Conservation (phyloP, 2,797 vertebrate species). For the Simalia tracyae region DNA sequence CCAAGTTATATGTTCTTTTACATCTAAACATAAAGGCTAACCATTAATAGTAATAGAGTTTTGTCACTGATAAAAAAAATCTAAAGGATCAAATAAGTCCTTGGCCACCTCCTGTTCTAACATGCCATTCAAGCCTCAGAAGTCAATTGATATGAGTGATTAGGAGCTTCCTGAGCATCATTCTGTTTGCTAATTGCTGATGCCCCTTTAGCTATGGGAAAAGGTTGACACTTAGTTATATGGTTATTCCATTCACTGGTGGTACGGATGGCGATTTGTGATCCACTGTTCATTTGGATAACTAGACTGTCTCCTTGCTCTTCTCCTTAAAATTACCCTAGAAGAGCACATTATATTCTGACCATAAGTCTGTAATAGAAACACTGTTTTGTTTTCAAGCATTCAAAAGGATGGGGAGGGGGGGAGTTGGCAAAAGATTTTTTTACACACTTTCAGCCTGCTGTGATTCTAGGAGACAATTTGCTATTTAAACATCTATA, state of each 20-base stretch:
- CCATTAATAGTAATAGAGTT: neutral
- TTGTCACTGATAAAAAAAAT: neutral
- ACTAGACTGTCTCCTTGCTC: neutral
- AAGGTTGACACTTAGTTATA: neutral
- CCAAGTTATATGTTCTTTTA: neutral
- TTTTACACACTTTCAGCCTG: neutral
- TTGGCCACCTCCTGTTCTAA: neutral
- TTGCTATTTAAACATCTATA: slow-evolving; percentile 17
- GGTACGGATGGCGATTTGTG: neutral
- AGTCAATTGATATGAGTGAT: neutral
- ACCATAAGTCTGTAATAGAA: neutral
- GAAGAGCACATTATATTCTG: neutral
- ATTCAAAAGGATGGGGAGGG: neutral
- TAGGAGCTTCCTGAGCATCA: neutral
- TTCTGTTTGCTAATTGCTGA: neutral
- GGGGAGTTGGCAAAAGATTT: neutral
- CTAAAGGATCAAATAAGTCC: neutral
- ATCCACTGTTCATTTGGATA: neutral
- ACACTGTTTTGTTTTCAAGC: neutral
- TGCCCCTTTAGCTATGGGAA: neutral
- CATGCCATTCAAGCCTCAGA: neutral
- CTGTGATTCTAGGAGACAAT: slow-evolving; percentile 2
- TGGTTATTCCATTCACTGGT: neutral
- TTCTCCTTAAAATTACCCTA: neutral
- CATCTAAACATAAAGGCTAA: neutral